Percentiles rank a stretch among this genome's conserved stretches.
Evolutionary conservation across 1,140 invertebrate species (phyloP).

Genomic region (Branchinecta lindahli): DNA sequence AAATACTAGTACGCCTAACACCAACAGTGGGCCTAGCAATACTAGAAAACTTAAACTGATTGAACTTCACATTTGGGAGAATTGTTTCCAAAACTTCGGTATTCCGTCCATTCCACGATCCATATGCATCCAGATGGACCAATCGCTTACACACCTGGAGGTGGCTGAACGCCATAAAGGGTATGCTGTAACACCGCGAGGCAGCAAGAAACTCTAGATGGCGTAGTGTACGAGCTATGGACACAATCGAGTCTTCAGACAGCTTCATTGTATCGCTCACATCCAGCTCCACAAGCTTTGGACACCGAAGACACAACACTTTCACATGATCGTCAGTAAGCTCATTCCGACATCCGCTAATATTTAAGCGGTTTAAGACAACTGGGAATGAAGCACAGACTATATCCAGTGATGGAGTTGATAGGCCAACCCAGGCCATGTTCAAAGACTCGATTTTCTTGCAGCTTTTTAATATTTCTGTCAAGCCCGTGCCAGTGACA

Average conservation of each 20-base stretch:
- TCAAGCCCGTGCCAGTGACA: neutral
- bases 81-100: neutral
- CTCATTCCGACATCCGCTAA: neutral
- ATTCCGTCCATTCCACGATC: neutral
- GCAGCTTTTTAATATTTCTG: neutral
- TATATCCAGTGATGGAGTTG: neutral
- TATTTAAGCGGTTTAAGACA: neutral
- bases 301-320: neutral
- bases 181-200: neutral
- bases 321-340: neutral
- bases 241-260: neutral
- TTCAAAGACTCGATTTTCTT: neutral
- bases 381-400: neutral
- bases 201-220: neutral
- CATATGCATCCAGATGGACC: neutral
- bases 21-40: neutral
- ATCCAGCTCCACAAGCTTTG: neutral
- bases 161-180: neutral
- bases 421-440: neutral
- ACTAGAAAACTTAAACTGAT: constrained; percentile 1
- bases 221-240: neutral
- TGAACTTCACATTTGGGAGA: neutral
- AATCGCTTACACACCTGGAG: neutral
- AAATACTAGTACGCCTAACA: neutral
- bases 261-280: neutral